Conservation (phyloP, 1,140 invertebrate species). For the Gryllus bimaculatus region DNA sequence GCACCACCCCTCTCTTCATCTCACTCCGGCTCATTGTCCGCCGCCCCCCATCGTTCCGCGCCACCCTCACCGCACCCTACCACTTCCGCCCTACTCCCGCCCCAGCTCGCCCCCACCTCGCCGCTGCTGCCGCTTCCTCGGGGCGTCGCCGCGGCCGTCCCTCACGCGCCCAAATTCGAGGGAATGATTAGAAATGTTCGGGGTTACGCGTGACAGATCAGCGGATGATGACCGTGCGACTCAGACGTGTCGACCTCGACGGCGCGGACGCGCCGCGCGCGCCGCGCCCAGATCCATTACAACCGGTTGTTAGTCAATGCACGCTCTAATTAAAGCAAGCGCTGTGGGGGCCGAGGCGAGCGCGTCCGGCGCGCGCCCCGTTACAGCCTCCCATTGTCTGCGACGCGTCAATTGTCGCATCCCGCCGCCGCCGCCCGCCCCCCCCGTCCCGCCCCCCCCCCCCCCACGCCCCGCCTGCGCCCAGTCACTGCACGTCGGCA, state of each 20-base stretch:
- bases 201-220: slow-evolving; percentile 2
- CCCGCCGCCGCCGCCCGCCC: too few species aligned
- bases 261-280: too few species aligned
- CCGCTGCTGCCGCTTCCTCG: neutral
- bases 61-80: too few species aligned
- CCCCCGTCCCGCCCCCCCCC: too few species aligned
- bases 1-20: too few species aligned
- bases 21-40: too few species aligned
- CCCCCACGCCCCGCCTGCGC: too few species aligned
- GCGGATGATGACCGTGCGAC: neutral
- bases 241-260: neutral
- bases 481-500: too few species aligned
- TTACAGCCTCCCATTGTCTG: neutral
- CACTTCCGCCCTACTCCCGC: too few species aligned
- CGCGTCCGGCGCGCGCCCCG: too few species aligned
- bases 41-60: neutral
- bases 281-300: neutral
- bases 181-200: neutral
- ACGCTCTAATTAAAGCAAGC: slow-evolving; percentile 1
- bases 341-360: neutral
- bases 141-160: neutral
- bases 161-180: neutral
- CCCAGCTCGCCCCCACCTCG: too few species aligned
- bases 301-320: neutral
- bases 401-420: too few species aligned